Conservation (phyloP, 1,140 invertebrate species). For the Halesus radiatus region DNA sequence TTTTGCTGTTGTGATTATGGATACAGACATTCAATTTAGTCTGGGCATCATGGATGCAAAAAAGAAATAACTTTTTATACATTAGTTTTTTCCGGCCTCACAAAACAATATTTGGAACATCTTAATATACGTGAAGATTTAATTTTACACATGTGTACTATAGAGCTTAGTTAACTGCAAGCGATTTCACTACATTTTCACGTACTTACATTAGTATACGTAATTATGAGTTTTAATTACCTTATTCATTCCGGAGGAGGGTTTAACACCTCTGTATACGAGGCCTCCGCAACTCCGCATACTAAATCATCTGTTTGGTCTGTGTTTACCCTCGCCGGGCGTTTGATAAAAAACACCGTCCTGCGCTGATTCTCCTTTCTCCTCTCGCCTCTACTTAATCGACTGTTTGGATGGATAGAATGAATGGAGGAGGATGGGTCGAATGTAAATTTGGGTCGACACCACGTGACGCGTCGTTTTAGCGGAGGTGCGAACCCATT, state of each 20-base stretch:
- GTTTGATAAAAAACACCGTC: slow-evolving; percentile 42
- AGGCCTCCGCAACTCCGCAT: slow-evolving; percentile 41
- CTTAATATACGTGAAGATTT: too few species aligned
- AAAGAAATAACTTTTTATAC: too few species aligned
- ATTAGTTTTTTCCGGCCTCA: too few species aligned
- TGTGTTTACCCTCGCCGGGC: slow-evolving; percentile 33
- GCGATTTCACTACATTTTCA: too few species aligned
- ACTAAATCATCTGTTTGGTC: slow-evolving; percentile 55
- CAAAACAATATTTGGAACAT: too few species aligned
- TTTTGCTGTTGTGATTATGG: too few species aligned
- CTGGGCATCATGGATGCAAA: too few species aligned
- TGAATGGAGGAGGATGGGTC: slow-evolving; percentile 46
- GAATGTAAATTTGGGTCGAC: slow-evolving; percentile 49
- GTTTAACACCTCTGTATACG: background rate
- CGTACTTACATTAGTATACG: too few species aligned
- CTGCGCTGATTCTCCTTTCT: slow-evolving; percentile 12
- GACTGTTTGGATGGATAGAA: slow-evolving; percentile 37
- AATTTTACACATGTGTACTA: too few species aligned
- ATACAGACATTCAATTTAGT: too few species aligned
- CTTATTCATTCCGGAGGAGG: background rate
- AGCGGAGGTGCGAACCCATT: slow-evolving; percentile 32
- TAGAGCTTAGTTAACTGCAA: too few species aligned
- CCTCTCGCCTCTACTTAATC: slow-evolving; percentile 20
- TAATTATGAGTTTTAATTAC: too few species aligned
- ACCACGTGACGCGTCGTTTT: slow-evolving; percentile 50